Base-by-base conservation (phyloP, 2,113 vertebrate species). In the Proterorhinus semilunaris region DNA sequence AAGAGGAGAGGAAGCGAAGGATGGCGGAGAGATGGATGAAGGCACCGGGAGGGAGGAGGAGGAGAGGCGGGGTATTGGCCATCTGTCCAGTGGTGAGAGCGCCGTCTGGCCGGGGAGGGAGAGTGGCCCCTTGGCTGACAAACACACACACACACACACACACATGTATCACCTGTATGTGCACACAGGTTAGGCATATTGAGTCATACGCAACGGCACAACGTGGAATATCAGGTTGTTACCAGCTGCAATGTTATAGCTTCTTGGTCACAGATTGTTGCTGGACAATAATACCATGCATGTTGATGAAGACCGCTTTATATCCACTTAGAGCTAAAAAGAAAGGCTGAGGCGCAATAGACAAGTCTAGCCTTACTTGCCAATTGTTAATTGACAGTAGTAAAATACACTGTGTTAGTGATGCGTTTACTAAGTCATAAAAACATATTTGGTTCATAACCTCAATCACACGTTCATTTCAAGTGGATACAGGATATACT, bases 81-180 rank as follows among this genome's bases (percentile, higher is more conserved):
- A 93, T 93, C 92, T 93, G 91, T 92, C 93, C 92, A 91, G 91
- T 90, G 91, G 93, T 91, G 90, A 91, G 90, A 91, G 86, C 78
- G 58, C 92, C 92, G 90, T 91, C 93, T 93, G 92, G 91, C 82
- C 87, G 62, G 92, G 88, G 89, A 92, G 80, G 75, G 75, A 76
- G 72, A 85, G 61, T 58, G 59, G 88, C 83, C 87, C 87, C 83
- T 84, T 74, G 79, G 87, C 90, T 89, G 87, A 82, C 75, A 80
- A 76, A 80, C 27, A 83, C 69, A 73, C 75, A 43, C 69, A 73
- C 75, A 68, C 66, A 53, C 62, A 76, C 17, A 45, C 61, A 45
- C n/a, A 43, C 7, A 53, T 36, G 27, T 36, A 36, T 61, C 10
- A 61, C 50, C 53, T 6, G 17, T 8, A 68, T 15, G 42, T 36